Evolutionary conservation across 2,797 vertebrate genomes (phyloP).

Genomic region (Sebastes umbrosus): DNA sequence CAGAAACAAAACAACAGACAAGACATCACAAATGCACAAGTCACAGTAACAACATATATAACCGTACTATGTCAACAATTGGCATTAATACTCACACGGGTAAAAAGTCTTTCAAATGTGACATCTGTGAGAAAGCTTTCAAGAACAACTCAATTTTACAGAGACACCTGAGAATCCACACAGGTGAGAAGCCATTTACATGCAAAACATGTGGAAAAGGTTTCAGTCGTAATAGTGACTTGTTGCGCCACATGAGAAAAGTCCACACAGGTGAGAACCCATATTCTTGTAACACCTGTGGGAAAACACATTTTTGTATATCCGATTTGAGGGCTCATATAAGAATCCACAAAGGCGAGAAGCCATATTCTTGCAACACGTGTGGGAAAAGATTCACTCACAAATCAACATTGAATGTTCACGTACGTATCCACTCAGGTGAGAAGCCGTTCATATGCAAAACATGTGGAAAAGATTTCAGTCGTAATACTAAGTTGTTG

Average conservation of each 20-base stretch:
- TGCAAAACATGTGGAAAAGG: too few relatives aligned
- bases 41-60: neutral
- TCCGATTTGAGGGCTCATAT: neutral
- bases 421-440: neutral
- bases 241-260: neutral
- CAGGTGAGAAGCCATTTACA: too few relatives aligned
- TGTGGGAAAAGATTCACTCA: too few relatives aligned
- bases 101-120: neutral
- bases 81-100: fast-evolving
- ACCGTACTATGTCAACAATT: neutral
- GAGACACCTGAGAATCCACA: too few relatives aligned
- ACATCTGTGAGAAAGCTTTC: neutral
- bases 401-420: neutral
- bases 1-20: neutral
- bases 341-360: neutral
- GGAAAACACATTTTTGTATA: neutral
- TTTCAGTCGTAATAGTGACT: too few relatives aligned
- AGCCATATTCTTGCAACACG: too few relatives aligned
- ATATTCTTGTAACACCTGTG: neutral
- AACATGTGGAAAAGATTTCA: too few relatives aligned
- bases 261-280: slow-evolving; percentile 2
- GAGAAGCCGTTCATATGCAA: too few relatives aligned
- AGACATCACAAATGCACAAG: neutral
- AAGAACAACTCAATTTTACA: neutral
- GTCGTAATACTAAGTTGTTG: too few relatives aligned